Evolutionary conservation across 2,797 vertebrate species (phyloP).

Genomic region (Anguilla megastoma): DNA sequence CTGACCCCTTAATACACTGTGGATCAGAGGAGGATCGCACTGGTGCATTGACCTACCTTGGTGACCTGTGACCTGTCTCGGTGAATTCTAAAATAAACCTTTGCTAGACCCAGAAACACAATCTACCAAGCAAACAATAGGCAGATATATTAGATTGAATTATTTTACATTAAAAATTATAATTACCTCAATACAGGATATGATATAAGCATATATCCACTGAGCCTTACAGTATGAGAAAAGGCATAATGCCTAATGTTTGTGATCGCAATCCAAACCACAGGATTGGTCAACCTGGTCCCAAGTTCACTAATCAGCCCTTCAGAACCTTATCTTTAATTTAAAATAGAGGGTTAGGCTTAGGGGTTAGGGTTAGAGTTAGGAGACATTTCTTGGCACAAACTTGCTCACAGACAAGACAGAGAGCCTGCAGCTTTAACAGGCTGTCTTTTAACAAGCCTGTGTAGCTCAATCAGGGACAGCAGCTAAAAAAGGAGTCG

Average conservation of each 20-base stretch:
- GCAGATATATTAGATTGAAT: not conserved
- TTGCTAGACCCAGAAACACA: not conserved
- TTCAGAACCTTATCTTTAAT: not conserved
- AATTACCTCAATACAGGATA: not conserved
- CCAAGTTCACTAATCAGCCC: not conserved
- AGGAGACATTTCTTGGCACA: not conserved
- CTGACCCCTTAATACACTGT: not conserved
- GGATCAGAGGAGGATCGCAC: not conserved
- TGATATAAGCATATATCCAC: not conserved
- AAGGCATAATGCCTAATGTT: not conserved
- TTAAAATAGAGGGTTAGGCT: not conserved
- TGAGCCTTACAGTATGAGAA: not conserved
- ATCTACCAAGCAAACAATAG: not conserved
- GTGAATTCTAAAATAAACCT: not conserved
- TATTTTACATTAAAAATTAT: no score
- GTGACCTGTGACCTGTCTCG: no score
- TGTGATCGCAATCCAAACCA: not conserved
- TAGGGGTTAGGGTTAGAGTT: no score
- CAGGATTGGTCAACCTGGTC: not conserved
- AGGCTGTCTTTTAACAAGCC: conserved; percentile 8
- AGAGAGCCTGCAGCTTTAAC: conserved; percentile 16
- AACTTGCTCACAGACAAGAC: not conserved
- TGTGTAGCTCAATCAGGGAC: not conserved
- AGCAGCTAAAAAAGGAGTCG: not conserved
- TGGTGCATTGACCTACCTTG: not conserved